Conservation (phyloP, 2,888 invertebrate genomes). For the Drosophila flavopinicola region DNA sequence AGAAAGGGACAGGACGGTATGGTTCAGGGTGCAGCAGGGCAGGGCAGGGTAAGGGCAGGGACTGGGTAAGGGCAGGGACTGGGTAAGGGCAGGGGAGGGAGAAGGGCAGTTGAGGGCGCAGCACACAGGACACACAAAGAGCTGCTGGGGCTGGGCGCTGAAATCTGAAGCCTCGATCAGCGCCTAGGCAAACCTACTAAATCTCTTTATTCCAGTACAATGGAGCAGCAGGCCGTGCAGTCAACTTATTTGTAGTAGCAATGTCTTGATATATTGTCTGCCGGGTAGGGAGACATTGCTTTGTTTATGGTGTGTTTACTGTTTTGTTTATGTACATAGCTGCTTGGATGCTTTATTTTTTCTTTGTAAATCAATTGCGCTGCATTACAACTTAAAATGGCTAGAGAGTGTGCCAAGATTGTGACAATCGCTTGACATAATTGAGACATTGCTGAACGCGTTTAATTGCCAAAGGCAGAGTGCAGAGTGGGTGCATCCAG, state of each 20-base stretch:
- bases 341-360: slow-evolving; percentile 32
- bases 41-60: background rate
- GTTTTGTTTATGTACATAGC: slow-evolving; percentile 69
- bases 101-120: slow-evolving; percentile 16
- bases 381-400: slow-evolving; percentile 28
- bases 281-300: slow-evolving; percentile 12
- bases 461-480: slow-evolving; percentile 46
- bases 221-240: slow-evolving; percentile 40
- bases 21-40: background rate
- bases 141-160: slow-evolving; percentile 11
- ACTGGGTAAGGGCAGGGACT: background rate
- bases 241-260: slow-evolving; percentile 73
- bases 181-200: slow-evolving; percentile 67
- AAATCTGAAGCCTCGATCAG: slow-evolving; percentile 46
- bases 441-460: slow-evolving; percentile 79
- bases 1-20: slow-evolving; percentile 9
- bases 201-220: slow-evolving; percentile 75
- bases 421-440: slow-evolving; percentile 76
- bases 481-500: slow-evolving; percentile 2
- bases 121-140: slow-evolving; percentile 38
- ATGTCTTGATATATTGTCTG: slow-evolving; percentile 75
- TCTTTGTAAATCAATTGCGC: slow-evolving; percentile 36
- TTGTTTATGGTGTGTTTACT: slow-evolving; percentile 69
- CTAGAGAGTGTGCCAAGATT: slow-evolving; percentile 44
- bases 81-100: background rate